These are phyloP conservation scores for Drosophila mimica DNA, from an alignment of 2,888 invertebrate genomes.

Conservation along the genomic window DNA sequence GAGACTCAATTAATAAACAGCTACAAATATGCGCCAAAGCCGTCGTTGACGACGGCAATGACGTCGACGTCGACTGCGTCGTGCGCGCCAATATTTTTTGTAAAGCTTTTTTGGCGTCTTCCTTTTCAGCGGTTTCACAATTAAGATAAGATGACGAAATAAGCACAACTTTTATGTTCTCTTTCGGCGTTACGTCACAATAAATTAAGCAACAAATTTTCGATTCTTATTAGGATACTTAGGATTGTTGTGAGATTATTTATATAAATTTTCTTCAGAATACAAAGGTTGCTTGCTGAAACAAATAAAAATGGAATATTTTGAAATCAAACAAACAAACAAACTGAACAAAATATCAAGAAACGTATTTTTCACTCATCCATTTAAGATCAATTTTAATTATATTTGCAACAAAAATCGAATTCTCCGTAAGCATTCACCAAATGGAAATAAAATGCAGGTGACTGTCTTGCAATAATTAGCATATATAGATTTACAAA, in stretches of 20 bases:
- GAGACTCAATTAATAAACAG: constrained; percentile 50
- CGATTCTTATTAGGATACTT: not conserved
- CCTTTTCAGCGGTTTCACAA: constrained; percentile 10
- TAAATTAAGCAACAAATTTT: not conserved
- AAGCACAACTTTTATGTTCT: not conserved
- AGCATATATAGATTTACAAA: not conserved
- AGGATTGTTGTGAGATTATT: not conserved
- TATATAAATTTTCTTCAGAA: not conserved
- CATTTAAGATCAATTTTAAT: not conserved
- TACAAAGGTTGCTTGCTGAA: not conserved
- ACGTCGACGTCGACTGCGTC: constrained; percentile 7
- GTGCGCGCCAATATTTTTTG: constrained; percentile 15
- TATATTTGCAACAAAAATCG: not conserved
- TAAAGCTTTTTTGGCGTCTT: constrained; percentile 13
- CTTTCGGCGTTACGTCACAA: constrained; percentile 5
- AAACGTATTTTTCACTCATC: too few species aligned
- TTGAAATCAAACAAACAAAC: too few species aligned
- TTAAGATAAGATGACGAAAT: not conserved
- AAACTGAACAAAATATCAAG: not conserved
- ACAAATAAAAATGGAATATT: not conserved
- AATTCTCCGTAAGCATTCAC: not conserved
- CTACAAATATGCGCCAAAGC: constrained; percentile 10
- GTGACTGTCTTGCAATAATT: not conserved
- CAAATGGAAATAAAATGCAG: not conserved
- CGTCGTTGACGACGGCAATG: constrained; percentile 2